Base-by-base conservation (phyloP, 2,888 invertebrate genomes). In the Drosophila maculinotata region DNA sequence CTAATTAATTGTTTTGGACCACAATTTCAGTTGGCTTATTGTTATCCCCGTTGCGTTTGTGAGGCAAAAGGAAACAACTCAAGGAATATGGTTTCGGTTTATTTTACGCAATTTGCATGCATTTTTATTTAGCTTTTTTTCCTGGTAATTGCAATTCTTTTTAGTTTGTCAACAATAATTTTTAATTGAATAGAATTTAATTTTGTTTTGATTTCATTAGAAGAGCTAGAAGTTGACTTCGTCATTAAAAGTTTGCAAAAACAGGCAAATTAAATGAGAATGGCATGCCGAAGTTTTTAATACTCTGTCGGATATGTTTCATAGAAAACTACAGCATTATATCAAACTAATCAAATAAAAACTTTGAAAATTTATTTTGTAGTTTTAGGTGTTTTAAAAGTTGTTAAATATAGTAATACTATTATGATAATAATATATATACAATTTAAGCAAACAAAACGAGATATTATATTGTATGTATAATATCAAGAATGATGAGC, bases 111-210 rank as follows among this genome's bases (percentile, higher is more conserved):
- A 33, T 42, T 49, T 48, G 7, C 39, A 20, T 14, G 25, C 17
- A 23, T 30, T 23, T 26, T 49, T 31, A 30, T 30, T 41, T 2
- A 14, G 8, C 9, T n/a, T 8, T 10, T 14, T 12, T n/a, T 25
- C 1, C 15, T 15, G 17, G 30, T 7, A 31, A 38, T 56, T 58
- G 42, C 20, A 30, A 41, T 38, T 58, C 30, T 44, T 39, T 65
- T 35, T 35, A 42, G 53, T 53, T 49, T 28, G 69, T 64, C 25
- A 20, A 51, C 62, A 62, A 60, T 45, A 36, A 52, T 60, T 78
- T 75, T 48, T 49, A 58, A 75, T 71, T 56, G 38, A 68, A 81
- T 63, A 63, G 20, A 51, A 63, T 69, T 80, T 26, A 38, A 59
- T 63, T 79, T 39, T 10, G 36, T 39, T 48, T 38, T 53, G 41